phyloP scores from a whole-genome alignment of 2,113 vertebrate species.

The Poeciliopsis prolifica region DNA sequence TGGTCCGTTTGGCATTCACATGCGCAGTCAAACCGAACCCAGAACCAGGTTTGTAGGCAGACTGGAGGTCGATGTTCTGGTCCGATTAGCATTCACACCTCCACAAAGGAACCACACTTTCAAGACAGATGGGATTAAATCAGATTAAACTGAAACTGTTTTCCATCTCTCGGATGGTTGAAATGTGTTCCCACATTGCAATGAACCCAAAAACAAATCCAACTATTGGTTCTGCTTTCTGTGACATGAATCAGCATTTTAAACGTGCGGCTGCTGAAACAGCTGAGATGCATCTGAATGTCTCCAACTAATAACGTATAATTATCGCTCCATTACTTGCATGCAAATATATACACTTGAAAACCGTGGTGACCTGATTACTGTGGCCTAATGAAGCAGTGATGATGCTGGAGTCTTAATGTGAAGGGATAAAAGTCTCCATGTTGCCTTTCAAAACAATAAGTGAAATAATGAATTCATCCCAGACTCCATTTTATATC shows the following conservation, averaged over 20 bases:
- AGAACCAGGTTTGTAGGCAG: too few relatives aligned
- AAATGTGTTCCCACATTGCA: too few relatives aligned
- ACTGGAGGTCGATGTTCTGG: too few relatives aligned
- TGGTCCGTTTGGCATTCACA: too few relatives aligned
- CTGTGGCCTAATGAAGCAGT: neutral
- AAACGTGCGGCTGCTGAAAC: neutral
- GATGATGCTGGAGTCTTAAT: conserved; percentile 7
- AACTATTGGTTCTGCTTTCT: neutral
- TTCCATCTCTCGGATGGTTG: too few relatives aligned
- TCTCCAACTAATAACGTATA: neutral
- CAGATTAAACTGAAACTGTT: too few relatives aligned
- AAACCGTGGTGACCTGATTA: conserved; percentile 3
- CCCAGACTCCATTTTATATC: conserved; percentile 75
- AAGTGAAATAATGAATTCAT: conserved; percentile 71
- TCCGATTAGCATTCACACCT: too few relatives aligned
- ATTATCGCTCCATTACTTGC: neutral
- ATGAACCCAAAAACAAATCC: too few relatives aligned
- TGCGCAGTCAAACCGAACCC: too few relatives aligned
- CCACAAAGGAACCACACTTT: too few relatives aligned
- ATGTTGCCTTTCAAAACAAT: conserved; percentile 65
- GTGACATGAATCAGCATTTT: conserved; percentile 12
- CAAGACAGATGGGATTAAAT: too few relatives aligned
- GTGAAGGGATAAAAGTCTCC: conserved; percentile 39
- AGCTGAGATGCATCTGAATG: neutral
- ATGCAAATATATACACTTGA: neutral